These are phyloP conservation scores for Drosophila pseudotakahashii DNA, from an alignment of 2,888 invertebrate genomes.

Conservation along the genomic window DNA sequence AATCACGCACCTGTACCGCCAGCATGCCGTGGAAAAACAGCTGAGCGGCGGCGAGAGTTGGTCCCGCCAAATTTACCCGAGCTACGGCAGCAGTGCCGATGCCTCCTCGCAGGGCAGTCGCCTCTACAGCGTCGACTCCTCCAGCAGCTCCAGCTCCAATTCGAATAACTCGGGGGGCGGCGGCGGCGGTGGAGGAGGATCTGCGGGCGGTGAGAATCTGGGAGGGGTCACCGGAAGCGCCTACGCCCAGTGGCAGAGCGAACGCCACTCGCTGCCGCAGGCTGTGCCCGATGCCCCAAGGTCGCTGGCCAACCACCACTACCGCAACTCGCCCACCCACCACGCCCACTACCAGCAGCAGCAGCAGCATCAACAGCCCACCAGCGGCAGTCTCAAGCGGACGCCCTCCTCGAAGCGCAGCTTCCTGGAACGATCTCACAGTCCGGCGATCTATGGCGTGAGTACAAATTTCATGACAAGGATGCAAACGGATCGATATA, in stretches of 20 bases:
- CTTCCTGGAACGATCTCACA: slow-evolving; percentile 81
- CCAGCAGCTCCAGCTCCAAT: slow-evolving; percentile 82
- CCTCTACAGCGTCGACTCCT: slow-evolving; percentile 81
- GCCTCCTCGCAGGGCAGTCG: slow-evolving; percentile 60
- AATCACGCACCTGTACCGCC: slow-evolving; percentile 84
- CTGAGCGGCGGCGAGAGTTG: slow-evolving; percentile 80
- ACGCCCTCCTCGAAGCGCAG: slow-evolving; percentile 81
- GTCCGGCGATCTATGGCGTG: slow-evolving; percentile 83
- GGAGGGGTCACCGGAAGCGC: slow-evolving; percentile 70
- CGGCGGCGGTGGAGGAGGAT: slow-evolving; percentile 22
- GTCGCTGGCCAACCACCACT: slow-evolving; percentile 77
- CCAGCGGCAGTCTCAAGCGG: slow-evolving; percentile 78
- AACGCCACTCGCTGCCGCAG: slow-evolving; percentile 81
- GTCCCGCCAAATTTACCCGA: slow-evolving; percentile 63
- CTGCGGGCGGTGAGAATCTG: slow-evolving; percentile 27
- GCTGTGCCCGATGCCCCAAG: slow-evolving; percentile 82
- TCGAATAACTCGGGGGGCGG: slow-evolving; percentile 62
- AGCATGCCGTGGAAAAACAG: slow-evolving; percentile 84
- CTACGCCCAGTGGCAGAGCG: slow-evolving; percentile 65
- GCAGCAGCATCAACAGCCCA: slow-evolving; percentile 19
- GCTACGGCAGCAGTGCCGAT: slow-evolving; percentile 64
- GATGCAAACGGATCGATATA: slow-evolving; percentile 3
- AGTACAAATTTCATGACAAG: slow-evolving; percentile 43
- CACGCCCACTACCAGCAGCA: slow-evolving; percentile 26
- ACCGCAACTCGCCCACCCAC: slow-evolving; percentile 79